Conservation (phyloP, 2,113 vertebrate genomes). For the Cavia porcellus region DNA sequence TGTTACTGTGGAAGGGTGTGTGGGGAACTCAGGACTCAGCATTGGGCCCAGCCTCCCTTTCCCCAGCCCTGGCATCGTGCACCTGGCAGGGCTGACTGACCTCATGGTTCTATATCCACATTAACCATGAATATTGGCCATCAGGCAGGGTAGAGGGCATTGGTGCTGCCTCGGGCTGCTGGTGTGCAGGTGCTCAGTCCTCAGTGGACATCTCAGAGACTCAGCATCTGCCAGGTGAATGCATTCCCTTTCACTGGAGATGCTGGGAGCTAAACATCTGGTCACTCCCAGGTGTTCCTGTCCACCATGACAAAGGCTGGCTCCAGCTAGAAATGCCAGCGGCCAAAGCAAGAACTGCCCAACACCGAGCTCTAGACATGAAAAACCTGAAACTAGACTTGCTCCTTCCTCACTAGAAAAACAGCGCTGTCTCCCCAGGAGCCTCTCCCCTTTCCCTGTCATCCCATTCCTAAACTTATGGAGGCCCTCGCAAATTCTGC, state of each 20-base stretch:
- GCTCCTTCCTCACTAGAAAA: rapidly evolving
- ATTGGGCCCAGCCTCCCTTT: not conserved
- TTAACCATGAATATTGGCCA: rapidly evolving
- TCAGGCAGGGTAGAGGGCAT: not conserved
- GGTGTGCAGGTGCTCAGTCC: not conserved
- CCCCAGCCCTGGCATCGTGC: rapidly evolving
- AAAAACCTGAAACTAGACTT: not conserved
- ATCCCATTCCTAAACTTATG: not conserved
- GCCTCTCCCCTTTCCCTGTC: not conserved
- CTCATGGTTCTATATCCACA: rapidly evolving
- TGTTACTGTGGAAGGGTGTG: not conserved
- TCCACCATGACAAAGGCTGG: not conserved
- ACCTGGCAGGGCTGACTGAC: rapidly evolving
- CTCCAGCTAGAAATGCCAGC: not conserved
- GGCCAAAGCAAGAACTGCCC: not conserved
- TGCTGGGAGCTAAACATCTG: not conserved
- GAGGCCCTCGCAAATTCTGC: not conserved
- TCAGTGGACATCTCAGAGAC: not conserved
- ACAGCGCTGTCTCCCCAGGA: not conserved
- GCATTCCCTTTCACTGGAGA: too few relatives aligned
- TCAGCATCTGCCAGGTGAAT: not conserved
- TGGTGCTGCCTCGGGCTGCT: not conserved
- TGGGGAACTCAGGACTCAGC: not conserved
- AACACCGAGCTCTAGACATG: not conserved
- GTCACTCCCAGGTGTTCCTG: not conserved